Conservation (phyloP, 2,797 vertebrate species). For the Poecilia picta region DNA sequence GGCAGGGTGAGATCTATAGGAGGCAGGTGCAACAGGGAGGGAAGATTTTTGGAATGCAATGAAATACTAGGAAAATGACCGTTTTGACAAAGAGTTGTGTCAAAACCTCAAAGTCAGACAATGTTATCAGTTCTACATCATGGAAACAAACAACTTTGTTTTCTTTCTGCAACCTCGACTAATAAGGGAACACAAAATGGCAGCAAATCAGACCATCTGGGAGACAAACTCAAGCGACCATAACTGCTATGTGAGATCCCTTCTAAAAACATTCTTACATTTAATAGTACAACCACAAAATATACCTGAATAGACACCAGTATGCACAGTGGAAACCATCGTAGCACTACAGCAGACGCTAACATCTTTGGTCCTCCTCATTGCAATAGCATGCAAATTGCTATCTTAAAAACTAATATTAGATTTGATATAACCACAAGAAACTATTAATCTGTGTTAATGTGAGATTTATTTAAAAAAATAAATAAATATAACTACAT, state of each 20-base stretch:
- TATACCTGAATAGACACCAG: background rate
- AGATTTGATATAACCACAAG: background rate
- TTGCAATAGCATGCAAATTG: background rate
- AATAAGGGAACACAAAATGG: background rate
- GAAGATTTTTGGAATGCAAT: background rate
- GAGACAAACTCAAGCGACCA: background rate
- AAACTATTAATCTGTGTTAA: background rate
- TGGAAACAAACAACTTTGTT: background rate
- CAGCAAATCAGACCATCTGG: background rate
- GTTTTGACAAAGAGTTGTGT: background rate
- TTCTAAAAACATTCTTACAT: no score
- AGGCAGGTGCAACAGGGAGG: slow-evolving; percentile 12
- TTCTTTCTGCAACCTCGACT: background rate
- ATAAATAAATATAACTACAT: background rate
- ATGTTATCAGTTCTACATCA: background rate
- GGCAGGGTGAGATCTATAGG: slow-evolving; percentile 8
- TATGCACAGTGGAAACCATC: no score
- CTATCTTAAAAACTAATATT: background rate
- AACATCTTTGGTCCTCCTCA: no score
- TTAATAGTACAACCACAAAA: background rate
- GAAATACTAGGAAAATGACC: background rate
- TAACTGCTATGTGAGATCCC: background rate
- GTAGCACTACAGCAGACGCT: no score
- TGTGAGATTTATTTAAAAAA: background rate
- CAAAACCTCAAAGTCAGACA: background rate